Conservation (phyloP, 2,888 invertebrate species). For the Hybos culiciformis region DNA sequence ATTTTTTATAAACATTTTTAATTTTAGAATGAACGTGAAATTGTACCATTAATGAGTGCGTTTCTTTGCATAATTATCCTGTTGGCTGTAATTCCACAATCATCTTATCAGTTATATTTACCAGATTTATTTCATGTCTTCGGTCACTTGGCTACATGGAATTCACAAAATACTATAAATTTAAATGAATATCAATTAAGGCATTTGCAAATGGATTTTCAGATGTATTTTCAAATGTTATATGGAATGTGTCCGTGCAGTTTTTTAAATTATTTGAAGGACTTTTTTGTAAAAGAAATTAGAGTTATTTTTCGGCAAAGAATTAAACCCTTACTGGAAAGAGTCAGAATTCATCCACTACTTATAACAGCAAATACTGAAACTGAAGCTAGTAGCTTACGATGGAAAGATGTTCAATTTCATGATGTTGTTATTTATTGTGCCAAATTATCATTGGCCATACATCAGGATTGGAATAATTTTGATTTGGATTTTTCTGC, state of each 20-base stretch:
- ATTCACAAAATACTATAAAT: conserved; percentile 44
- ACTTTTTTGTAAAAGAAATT: conserved; percentile 52
- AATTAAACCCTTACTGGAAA: conserved; percentile 71
- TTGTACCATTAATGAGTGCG: conserved; percentile 70
- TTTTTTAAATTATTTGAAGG: conserved; percentile 65
- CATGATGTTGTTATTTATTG: conserved; percentile 86
- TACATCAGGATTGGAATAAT: background rate
- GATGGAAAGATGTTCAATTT: conserved; percentile 43
- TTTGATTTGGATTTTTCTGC: background rate
- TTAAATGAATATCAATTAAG: conserved; percentile 51
- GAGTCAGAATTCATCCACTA: conserved; percentile 78
- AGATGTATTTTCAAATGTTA: conserved; percentile 72
- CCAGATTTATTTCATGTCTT: conserved; percentile 67
- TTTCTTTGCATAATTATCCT: conserved; percentile 73
- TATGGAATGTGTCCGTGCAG: conserved; percentile 91
- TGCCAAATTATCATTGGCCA: conserved; percentile 51
- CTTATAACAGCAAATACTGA: conserved; percentile 67
- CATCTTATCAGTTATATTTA: conserved; percentile 52
- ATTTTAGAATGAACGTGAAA: conserved; percentile 60
- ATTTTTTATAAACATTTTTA: conserved; percentile 12
- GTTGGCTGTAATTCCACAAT: conserved; percentile 62
- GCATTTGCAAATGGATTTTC: conserved; percentile 69
- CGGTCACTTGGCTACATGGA: conserved; percentile 53
- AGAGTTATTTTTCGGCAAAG: conserved; percentile 61
- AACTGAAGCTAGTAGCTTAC: conserved; percentile 57